Percentiles rank a stretch among this genome's conserved stretches.
Conservation (phyloP, 2,113 vertebrate species). For the Platysteira castanea region DNA sequence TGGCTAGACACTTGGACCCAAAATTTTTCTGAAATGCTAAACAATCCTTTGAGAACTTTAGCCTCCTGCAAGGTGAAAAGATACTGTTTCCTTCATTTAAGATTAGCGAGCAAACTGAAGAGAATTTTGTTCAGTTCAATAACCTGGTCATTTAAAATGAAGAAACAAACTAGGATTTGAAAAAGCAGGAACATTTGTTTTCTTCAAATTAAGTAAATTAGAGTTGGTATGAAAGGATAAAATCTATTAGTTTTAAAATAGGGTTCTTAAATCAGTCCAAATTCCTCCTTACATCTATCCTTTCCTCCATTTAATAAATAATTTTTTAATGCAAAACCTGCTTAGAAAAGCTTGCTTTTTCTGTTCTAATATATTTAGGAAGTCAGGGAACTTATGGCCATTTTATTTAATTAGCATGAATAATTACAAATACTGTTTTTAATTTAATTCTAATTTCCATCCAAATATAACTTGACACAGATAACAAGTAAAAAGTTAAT, state of each 20-base stretch:
- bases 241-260: neutral
- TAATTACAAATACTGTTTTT: slow-evolving; percentile 53
- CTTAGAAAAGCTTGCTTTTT: neutral
- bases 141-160: slow-evolving; percentile 5
- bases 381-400: slow-evolving; percentile 2
- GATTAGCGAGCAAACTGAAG: neutral
- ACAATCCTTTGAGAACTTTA: neutral
- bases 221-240: neutral
- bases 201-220: neutral
- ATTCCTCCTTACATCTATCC: neutral
- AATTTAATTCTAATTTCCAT: slow-evolving; percentile 54
- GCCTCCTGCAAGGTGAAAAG: neutral
- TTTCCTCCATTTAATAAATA: neutral
- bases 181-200: slow-evolving; percentile 32
- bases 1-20: neutral
- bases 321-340: neutral
- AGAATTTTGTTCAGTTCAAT: slow-evolving; percentile 5
- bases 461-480: slow-evolving; percentile 50
- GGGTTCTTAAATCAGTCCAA: neutral
- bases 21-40: neutral
- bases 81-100: neutral
- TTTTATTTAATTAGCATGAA: slow-evolving; percentile 54
- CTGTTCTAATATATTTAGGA: neutral
- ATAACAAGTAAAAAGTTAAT: slow-evolving; percentile 47
- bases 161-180: slow-evolving; percentile 20